Conservation (phyloP, 2,888 invertebrate genomes). For the Cerceris ruficornis region DNA sequence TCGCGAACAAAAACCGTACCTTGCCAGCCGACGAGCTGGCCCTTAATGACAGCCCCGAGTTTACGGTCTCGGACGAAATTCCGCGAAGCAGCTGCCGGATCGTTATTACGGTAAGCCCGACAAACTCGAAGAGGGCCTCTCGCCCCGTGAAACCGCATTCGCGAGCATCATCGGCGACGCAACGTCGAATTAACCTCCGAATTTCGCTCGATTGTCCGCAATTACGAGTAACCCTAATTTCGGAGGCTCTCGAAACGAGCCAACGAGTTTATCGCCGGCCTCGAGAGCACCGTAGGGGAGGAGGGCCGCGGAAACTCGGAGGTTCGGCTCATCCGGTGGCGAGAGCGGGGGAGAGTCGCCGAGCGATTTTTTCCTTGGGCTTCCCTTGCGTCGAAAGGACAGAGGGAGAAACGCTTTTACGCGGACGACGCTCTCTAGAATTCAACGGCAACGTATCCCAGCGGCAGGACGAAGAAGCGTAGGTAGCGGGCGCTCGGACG, state of each 20-base stretch:
- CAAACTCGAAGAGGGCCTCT: constrained; percentile 46
- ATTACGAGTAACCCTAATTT: constrained; percentile 61
- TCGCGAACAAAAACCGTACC: constrained; percentile 25
- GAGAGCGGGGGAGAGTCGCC: no score
- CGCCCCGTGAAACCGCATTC: constrained; percentile 14
- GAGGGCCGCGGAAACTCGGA: no score
- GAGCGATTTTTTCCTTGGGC: no score
- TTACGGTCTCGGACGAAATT: constrained; percentile 70
- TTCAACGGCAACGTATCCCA: constrained; percentile 55
- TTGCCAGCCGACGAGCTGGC: constrained; percentile 35
- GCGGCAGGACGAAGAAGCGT: constrained; percentile 38
- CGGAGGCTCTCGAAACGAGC: constrained; percentile 29
- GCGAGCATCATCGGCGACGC: constrained; percentile 4
- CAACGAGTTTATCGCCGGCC: constrained; percentile 44
- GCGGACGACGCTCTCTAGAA: constrained; percentile 14
- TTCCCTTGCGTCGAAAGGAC: neutral
- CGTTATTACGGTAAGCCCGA: constrained; percentile 58
- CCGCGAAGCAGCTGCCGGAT: constrained; percentile 64
- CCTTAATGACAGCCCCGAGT: constrained; percentile 69
- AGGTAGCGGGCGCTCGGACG: no score
- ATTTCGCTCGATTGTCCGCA: constrained; percentile 52
- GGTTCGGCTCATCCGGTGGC: no score
- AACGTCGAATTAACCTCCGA: constrained; percentile 54
- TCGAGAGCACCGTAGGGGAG: neutral
- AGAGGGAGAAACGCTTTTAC: neutral